Evolutionary conservation across 35 echinoderm and acorn worm genomes (phyloP).

Genomic region (Strongylocentrotus purpuratus): DNA sequence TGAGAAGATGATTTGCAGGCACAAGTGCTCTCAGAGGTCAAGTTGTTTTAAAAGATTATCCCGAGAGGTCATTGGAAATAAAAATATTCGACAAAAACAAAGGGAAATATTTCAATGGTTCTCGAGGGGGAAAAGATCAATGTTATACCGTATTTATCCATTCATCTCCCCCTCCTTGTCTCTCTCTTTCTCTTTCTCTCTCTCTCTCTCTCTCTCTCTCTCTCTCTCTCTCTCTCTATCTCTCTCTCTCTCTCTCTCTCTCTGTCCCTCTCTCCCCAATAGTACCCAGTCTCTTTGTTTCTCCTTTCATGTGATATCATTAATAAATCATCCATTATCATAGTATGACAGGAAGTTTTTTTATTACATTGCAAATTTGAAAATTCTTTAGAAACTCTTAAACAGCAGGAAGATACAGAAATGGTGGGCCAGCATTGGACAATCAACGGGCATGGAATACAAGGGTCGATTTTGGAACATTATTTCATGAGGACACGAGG

Average conservation of each 20-base stretch:
- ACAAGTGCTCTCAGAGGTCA: slow-evolving; percentile 8
- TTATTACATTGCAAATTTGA: too few relatives aligned
- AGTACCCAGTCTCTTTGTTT: too few relatives aligned
- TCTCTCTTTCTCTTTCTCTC: too few relatives aligned
- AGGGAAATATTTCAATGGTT: background rate
- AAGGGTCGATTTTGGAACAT: too few relatives aligned
- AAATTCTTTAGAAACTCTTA: too few relatives aligned
- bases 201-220: background rate
- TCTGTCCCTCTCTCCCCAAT: too few relatives aligned
- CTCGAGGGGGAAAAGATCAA: background rate
- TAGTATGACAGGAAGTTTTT: background rate
- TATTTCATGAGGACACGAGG: too few relatives aligned
- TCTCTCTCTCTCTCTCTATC: background rate
- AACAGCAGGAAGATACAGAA: too few relatives aligned
- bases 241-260: background rate
- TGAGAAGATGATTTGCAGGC: background rate
- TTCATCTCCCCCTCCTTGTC: background rate
- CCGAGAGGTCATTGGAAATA: background rate
- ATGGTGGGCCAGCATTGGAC: too few relatives aligned
- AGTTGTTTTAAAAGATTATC: background rate
- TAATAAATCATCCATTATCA: background rate
- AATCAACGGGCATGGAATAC: too few relatives aligned
- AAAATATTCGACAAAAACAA: slow-evolving; percentile 21
- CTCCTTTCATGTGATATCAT: background rate
- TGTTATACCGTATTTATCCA: background rate